Conservation (phyloP, 1,140 invertebrate species). For the Bombus vancouverensis region DNA sequence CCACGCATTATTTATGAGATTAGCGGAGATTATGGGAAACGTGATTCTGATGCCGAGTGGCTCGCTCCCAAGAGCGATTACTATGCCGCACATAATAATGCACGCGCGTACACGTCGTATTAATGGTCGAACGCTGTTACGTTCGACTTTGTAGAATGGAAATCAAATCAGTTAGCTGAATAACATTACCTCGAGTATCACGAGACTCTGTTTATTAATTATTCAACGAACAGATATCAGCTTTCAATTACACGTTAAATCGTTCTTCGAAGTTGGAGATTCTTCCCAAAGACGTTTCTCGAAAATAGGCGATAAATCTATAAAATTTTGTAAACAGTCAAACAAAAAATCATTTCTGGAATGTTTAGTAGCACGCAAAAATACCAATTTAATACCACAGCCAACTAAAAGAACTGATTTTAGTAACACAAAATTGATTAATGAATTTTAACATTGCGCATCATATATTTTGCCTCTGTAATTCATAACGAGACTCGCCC, state of each 20-base stretch:
- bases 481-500: too few species aligned
- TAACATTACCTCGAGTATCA: neutral
- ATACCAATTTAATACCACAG: too few species aligned
- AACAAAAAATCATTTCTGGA: too few species aligned
- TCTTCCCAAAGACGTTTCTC: too few species aligned
- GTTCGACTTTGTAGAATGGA: slow-evolving; percentile 21
- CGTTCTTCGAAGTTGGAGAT: neutral
- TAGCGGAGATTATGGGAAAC: slow-evolving; percentile 76
- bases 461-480: too few species aligned
- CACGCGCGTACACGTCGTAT: slow-evolving; percentile 28
- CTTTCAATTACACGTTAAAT: neutral
- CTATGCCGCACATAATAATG: slow-evolving; percentile 44
- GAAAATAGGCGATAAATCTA: too few species aligned
- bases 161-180: neutral
- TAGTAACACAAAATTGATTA: too few species aligned
- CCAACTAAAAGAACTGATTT: too few species aligned
- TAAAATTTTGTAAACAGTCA: too few species aligned
- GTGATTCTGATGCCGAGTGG: slow-evolving; percentile 69
- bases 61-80: slow-evolving; percentile 60
- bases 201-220: neutral
- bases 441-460: too few species aligned
- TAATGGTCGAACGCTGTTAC: slow-evolving; percentile 35
- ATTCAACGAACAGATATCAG: neutral
- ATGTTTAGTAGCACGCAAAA: too few species aligned
- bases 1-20: slow-evolving; percentile 78